Evolutionary conservation across 37 sponge, comb jelly and placozoan genomes (phyloP).

Genomic region (Oopsacas minuta): DNA sequence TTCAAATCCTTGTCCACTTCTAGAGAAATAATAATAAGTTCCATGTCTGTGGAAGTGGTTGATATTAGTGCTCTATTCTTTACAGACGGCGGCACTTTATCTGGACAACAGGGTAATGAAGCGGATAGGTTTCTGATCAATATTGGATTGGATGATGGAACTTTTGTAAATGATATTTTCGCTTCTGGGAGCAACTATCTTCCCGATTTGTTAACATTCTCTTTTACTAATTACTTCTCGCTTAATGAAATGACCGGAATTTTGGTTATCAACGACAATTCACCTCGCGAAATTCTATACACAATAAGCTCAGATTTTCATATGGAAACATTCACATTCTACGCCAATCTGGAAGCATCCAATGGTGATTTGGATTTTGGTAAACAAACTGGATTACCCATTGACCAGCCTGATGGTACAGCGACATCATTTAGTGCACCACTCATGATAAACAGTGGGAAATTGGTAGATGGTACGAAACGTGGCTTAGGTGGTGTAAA

Average conservation of each 20-base stretch:
- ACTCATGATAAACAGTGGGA: conserved; percentile 42
- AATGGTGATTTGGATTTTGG: conserved; percentile 68
- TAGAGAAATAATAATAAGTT: neutral
- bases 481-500: neutral
- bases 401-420: neutral
- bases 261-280: neutral
- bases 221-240: neutral
- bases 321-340: neutral
- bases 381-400: conserved; percentile 26
- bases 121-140: neutral
- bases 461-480: neutral
- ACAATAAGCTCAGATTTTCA: neutral
- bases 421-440: conserved; percentile 27
- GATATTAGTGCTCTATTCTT: neutral
- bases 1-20: neutral
- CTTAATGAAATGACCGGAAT: neutral
- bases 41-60: neutral
- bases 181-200: neutral
- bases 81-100: neutral
- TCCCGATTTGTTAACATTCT: neutral
- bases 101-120: neutral
- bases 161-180: neutral
- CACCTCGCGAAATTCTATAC: neutral
- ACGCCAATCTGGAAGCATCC: conserved; percentile 46
- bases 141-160: neutral